A percentile compares a stretch with the other conserved stretches of the same genome.
Evolutionary conservation across 2,797 vertebrate species (phyloP).

Genomic region (Crocidura indochinensis): DNA sequence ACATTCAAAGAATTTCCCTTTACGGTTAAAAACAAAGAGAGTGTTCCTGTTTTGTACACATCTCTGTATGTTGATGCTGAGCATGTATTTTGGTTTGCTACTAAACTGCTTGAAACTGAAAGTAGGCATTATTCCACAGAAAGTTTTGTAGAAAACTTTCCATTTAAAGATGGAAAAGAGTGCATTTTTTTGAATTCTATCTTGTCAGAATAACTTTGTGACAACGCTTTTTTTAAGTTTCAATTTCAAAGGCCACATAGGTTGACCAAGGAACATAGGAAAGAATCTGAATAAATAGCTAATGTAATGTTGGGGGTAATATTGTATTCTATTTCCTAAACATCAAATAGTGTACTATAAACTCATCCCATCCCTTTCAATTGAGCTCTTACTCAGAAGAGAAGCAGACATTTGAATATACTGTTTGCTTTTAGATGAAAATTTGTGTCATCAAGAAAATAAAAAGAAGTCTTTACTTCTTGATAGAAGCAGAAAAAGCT

Average conservation of each 20-base stretch:
- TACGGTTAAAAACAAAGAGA: conserved; percentile 82
- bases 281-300: neutral
- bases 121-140: conserved; percentile 76
- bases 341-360: conserved; percentile 22
- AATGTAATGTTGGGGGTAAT: conserved; percentile 59
- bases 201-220: conserved; percentile 19
- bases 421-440: conserved; percentile 34
- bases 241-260: conserved; percentile 7
- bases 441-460: conserved; percentile 16
- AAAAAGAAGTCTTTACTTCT: neutral
- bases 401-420: conserved; percentile 41
- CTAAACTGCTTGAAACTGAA: conserved; percentile 69
- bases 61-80: conserved; percentile 80
- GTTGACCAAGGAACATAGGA: conserved; percentile 18
- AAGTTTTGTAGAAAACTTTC: conserved; percentile 74
- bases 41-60: conserved; percentile 82
- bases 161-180: conserved; percentile 30
- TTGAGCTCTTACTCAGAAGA: neutral
- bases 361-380: neutral
- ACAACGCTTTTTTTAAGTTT: neutral
- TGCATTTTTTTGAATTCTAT: neutral
- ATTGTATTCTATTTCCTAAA: conserved; percentile 22
- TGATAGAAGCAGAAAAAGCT: neutral
- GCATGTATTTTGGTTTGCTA: conserved; percentile 73
- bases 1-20: conserved; percentile 73